A percentile compares a stretch with the other conserved stretches of the same genome.
These are phyloP conservation scores for Drosophila mimetica DNA, from an alignment of 2,888 invertebrate genomes.

Conservation along the genomic window DNA sequence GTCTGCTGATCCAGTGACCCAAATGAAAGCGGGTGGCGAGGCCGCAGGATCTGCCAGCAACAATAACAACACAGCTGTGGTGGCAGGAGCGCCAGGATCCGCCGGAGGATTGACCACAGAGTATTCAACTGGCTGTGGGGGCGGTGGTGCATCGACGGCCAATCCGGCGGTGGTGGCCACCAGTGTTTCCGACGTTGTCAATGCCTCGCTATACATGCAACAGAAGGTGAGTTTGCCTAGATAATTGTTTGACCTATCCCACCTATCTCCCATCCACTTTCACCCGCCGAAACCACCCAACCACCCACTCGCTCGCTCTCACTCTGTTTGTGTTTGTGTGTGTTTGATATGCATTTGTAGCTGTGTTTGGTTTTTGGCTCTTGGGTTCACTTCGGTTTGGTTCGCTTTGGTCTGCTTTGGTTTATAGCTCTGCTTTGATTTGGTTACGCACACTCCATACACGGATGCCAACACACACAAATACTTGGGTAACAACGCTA, in stretches of 20 bases:
- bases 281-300: not conserved
- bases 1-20: slow-evolving; percentile 78
- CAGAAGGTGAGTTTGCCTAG: slow-evolving; percentile 80
- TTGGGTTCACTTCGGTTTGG: slow-evolving; percentile 44
- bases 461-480: slow-evolving; percentile 14
- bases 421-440: slow-evolving; percentile 41
- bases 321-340: slow-evolving; percentile 22
- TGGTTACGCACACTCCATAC: slow-evolving; percentile 37
- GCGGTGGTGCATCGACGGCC: slow-evolving; percentile 57
- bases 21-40: slow-evolving; percentile 80
- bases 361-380: slow-evolving; percentile 57
- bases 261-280: not conserved
- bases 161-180: slow-evolving; percentile 63
- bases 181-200: slow-evolving; percentile 68
- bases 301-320: slow-evolving; percentile 15
- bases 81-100: slow-evolving; percentile 69
- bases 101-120: slow-evolving; percentile 51
- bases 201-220: slow-evolving; percentile 82
- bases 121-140: slow-evolving; percentile 32
- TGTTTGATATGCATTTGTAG: slow-evolving; percentile 64
- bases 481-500: slow-evolving; percentile 12
- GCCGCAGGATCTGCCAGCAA: slow-evolving; percentile 57
- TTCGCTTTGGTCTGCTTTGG: slow-evolving; percentile 44
- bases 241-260: slow-evolving; percentile 11
- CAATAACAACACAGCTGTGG: slow-evolving; percentile 51